These are phyloP conservation scores for Drosophila birchii DNA, from an alignment of 2,888 invertebrate genomes.

Conservation along the genomic window DNA sequence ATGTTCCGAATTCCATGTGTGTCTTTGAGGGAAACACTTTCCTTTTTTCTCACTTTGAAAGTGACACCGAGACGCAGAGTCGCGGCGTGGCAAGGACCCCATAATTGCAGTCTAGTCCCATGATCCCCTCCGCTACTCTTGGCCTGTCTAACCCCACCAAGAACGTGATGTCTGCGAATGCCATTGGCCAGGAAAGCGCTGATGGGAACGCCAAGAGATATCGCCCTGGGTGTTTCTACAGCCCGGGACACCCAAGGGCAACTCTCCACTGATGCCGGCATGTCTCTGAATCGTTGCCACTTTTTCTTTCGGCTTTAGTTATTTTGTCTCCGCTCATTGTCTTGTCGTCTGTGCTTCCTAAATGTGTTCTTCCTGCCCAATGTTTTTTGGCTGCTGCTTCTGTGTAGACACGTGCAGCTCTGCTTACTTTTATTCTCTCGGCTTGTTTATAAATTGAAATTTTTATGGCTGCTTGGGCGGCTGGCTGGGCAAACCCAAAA, in stretches of 20 bases:
- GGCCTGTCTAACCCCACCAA: conserved; percentile 15
- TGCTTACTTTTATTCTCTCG: conserved; percentile 48
- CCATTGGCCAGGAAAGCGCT: conserved; percentile 57
- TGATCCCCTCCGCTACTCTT: neutral
- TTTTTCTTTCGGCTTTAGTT: conserved; percentile 57
- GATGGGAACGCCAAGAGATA: conserved; percentile 74
- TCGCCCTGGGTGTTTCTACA: conserved; percentile 44
- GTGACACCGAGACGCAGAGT: conserved; percentile 16
- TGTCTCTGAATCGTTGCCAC: conserved; percentile 44
- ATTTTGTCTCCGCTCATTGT: conserved; percentile 41
- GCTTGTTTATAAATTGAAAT: conserved; percentile 70
- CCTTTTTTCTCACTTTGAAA: conserved; percentile 20
- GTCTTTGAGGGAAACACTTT: conserved; percentile 32
- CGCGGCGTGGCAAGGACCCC: conserved; percentile 38
- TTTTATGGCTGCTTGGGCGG: conserved; percentile 67
- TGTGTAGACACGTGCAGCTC: conserved; percentile 61
- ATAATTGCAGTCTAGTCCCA: conserved; percentile 35
- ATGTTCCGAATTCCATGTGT: conserved; percentile 7
- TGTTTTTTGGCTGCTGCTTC: conserved; percentile 48
- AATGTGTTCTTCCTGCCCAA: conserved; percentile 52
- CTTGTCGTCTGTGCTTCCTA: conserved; percentile 56
- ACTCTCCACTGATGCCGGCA: neutral
- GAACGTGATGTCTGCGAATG: conserved; percentile 65
- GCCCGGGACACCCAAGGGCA: conserved; percentile 1
- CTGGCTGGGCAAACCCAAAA: conserved; percentile 36